Conservation (phyloP, 1,140 invertebrate genomes). For the Pseudomyrmex cubaensis region DNA sequence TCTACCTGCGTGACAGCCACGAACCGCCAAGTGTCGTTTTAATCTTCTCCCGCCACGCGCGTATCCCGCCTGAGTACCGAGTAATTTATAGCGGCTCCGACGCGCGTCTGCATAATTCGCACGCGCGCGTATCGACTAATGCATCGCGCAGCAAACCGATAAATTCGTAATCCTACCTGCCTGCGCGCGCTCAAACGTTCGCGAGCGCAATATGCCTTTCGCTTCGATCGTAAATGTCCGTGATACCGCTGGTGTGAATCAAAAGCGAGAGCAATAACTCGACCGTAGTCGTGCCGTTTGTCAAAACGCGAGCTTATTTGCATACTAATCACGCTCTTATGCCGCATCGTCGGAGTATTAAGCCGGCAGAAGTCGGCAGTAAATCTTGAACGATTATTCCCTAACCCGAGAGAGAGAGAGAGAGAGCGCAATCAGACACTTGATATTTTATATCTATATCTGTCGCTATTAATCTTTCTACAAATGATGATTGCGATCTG, state of each 20-base stretch:
- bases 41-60: not conserved
- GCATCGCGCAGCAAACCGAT: constrained; percentile 10
- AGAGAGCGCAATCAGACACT: constrained; percentile 2
- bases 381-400: constrained; percentile 34
- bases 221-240: not conserved
- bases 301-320: constrained; percentile 34
- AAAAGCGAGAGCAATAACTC: constrained; percentile 28
- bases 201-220: not conserved
- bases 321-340: constrained; percentile 35
- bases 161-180: constrained; percentile 34
- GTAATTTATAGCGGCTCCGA: constrained; percentile 30
- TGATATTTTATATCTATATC: not conserved
- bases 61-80: not conserved
- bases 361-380: not conserved
- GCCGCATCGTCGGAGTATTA: constrained; percentile 2
- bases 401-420: not conserved
- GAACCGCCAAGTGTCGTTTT: constrained; percentile 36
- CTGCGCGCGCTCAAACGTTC: not conserved
- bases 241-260: not conserved
- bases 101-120: constrained; percentile 26
- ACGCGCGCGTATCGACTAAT: constrained; percentile 2
- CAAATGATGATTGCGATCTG: not conserved
- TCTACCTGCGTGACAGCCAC: constrained; percentile 14
- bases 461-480: constrained; percentile 4
- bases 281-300: constrained; percentile 8